These are phyloP conservation scores for Crotophaga sulcirostris DNA, from an alignment of 2,113 vertebrate species.

Conservation along the genomic window DNA sequence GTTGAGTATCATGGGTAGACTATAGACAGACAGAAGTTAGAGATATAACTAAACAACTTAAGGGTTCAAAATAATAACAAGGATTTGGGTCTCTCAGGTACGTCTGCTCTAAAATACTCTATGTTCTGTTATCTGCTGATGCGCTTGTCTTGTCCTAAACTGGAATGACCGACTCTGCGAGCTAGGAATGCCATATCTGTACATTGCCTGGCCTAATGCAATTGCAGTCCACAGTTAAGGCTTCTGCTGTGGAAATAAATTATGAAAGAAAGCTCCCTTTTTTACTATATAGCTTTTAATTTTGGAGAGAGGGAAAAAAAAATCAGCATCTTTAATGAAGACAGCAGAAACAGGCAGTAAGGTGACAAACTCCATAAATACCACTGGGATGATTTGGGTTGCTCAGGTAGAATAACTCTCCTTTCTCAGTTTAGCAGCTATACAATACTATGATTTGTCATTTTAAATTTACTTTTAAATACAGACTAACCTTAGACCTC, in stretches of 20 bases:
- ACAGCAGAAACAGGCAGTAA: neutral
- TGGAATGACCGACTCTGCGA: accelerated
- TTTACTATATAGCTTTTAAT: neutral
- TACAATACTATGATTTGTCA: neutral
- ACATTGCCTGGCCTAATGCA: neutral
- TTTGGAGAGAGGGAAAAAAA: neutral
- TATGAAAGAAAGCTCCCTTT: neutral
- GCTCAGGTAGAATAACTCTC: neutral
- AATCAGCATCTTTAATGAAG: neutral
- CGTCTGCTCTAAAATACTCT: neutral
- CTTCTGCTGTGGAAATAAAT: neutral
- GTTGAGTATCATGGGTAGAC: neutral
- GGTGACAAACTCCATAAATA: neutral
- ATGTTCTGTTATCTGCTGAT: neutral
- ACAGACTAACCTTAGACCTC: neutral
- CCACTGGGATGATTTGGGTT: neutral
- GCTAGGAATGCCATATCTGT: neutral
- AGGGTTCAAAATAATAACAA: neutral
- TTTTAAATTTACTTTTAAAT: neutral
- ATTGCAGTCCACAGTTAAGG: accelerated
- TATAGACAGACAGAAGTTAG: neutral
- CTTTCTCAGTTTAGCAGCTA: neutral
- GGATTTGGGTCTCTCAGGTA: neutral
- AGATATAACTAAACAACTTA: neutral
- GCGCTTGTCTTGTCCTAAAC: neutral